These are phyloP conservation scores for Chromoteleia sp. DNA, from an alignment of 2,888 invertebrate species.

Conservation along the genomic window DNA sequence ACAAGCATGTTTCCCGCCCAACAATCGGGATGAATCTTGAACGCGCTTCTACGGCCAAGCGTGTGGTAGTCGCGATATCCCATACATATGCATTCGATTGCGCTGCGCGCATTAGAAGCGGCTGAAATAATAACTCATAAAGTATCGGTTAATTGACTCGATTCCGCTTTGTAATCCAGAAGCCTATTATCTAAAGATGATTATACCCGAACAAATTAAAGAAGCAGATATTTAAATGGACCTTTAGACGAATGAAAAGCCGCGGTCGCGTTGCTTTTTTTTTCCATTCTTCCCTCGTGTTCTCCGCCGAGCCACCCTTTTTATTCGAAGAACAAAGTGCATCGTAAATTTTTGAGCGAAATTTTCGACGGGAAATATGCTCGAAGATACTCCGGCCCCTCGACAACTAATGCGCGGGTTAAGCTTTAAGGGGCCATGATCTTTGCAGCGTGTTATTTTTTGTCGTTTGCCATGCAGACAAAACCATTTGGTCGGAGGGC, in stretches of 20 bases:
- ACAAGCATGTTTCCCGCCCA: constrained; percentile 53
- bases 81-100: constrained; percentile 32
- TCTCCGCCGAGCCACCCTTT: constrained; percentile 23
- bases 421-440: constrained; percentile 70
- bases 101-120: constrained; percentile 45
- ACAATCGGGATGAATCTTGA: constrained; percentile 57
- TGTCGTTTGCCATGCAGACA: constrained; percentile 76
- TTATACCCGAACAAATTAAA: constrained; percentile 55
- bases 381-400: constrained; percentile 35
- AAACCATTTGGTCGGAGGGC: constrained; percentile 71
- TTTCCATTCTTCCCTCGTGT: neutral
- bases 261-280: neutral
- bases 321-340: constrained; percentile 51
- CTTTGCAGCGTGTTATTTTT: constrained; percentile 72
- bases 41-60: constrained; percentile 15
- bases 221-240: constrained; percentile 51
- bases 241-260: constrained; percentile 24
- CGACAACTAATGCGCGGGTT: constrained; percentile 62
- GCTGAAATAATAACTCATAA: constrained; percentile 62
- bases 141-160: constrained; percentile 61
- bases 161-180: constrained; percentile 55
- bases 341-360: constrained; percentile 60
- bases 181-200: constrained; percentile 49
- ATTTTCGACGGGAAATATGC: constrained; percentile 57
- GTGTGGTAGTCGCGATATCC: constrained; percentile 34